Evolutionary conservation across 2,888 invertebrate genomes (phyloP).

Genomic region (Zygaena filipendulae): DNA sequence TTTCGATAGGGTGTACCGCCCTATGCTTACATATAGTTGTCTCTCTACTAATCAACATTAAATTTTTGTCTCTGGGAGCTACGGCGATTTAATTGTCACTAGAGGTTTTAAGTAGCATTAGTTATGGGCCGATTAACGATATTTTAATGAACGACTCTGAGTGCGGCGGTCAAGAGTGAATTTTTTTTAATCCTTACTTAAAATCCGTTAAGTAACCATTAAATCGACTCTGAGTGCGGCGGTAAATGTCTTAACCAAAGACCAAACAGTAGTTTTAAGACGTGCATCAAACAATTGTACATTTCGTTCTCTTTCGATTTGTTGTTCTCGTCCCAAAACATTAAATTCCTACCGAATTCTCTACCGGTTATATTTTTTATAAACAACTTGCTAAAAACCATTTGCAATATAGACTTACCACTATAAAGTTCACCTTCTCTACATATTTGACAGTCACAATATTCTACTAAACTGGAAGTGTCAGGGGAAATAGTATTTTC

Average conservation of each 20-base stretch:
- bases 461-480: slow-evolving; percentile 39
- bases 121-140: too few species aligned
- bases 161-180: too few species aligned
- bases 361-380: slow-evolving; percentile 33
- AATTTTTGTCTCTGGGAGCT: too few species aligned
- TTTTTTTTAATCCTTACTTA: too few species aligned
- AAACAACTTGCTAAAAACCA: slow-evolving; percentile 36
- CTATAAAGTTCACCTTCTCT: slow-evolving; percentile 27
- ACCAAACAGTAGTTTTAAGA: slow-evolving; percentile 52
- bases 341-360: slow-evolving; percentile 33
- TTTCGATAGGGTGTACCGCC: too few species aligned
- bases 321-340: slow-evolving; percentile 46
- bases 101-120: too few species aligned
- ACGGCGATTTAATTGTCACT: too few species aligned
- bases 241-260: slow-evolving; percentile 58
- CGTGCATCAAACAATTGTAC: slow-evolving; percentile 45
- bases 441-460: slow-evolving; percentile 57
- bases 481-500: slow-evolving; percentile 22
- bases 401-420: slow-evolving; percentile 29
- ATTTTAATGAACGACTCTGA: too few species aligned
- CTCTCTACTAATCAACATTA: too few species aligned
- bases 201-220: too few species aligned
- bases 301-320: slow-evolving; percentile 44
- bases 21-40: too few species aligned
- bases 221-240: too few species aligned